Percentiles rank a stretch among this genome's conserved stretches.
Conservation (phyloP, 2,797 vertebrate genomes). For the Malurus splendens region DNA sequence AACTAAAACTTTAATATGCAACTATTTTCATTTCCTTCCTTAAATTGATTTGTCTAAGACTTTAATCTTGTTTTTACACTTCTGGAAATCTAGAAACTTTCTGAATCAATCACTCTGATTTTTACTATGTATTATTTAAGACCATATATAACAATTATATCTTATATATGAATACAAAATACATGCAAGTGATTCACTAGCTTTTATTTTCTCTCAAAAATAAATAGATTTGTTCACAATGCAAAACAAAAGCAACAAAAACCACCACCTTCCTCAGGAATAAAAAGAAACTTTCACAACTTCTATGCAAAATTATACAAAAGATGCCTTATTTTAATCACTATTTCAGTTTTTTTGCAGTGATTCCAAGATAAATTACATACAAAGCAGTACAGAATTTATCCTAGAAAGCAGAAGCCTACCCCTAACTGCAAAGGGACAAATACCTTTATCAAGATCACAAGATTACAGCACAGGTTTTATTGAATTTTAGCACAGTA, state of each 20-base stretch:
- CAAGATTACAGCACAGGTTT: not conserved
- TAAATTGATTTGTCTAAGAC: not conserved
- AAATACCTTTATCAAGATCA: not conserved
- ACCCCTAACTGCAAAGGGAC: not conserved
- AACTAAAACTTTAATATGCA: not conserved
- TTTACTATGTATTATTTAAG: not conserved
- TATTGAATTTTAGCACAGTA: not conserved
- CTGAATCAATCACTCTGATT: not conserved
- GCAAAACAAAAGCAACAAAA: not conserved
- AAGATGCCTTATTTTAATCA: not conserved
- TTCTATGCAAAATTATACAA: not conserved
- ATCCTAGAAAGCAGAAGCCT: not conserved
- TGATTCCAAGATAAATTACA: not conserved
- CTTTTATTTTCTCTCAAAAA: not conserved
- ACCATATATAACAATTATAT: not conserved
- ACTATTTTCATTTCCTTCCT: not conserved
- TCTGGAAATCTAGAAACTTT: not conserved
- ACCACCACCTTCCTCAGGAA: rapidly evolving
- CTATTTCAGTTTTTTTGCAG: not conserved
- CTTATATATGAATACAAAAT: not conserved
- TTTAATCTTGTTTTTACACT: not conserved
- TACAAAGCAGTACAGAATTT: not conserved
- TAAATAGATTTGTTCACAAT: not conserved
- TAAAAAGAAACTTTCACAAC: not conserved
- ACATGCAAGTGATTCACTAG: not conserved